phyloP scores from a whole-genome alignment of 2,113 vertebrate species.

The Mobula birostris region DNA sequence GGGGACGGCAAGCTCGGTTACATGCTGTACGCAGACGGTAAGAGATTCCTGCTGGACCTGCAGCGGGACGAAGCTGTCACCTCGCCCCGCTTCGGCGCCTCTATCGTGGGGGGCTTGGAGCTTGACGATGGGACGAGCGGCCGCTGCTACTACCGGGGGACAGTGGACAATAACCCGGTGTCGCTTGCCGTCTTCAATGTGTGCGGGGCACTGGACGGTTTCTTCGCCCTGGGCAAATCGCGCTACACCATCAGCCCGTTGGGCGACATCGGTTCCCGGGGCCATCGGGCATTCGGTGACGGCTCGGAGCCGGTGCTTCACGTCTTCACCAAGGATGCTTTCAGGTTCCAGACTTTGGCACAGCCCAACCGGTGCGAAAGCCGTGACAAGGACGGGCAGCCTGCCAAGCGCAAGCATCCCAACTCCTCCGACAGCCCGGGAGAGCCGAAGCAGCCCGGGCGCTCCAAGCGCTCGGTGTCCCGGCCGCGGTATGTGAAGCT shows the following conservation, averaged over 20 bases:
- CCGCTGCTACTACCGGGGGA: conserved; percentile 77
- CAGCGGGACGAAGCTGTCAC: conserved; percentile 67
- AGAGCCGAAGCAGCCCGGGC: conserved; percentile 7
- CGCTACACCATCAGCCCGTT: conserved; percentile 74
- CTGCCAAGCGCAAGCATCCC: conserved; percentile 25
- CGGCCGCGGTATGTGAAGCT: conserved; percentile 88
- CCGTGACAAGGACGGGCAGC: conserved; percentile 42
- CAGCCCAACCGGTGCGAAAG: conserved; percentile 55
- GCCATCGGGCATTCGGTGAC: conserved; percentile 55
- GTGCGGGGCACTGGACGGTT: conserved; percentile 78
- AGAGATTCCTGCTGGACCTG: conserved; percentile 80
- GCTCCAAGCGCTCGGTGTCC: conserved; percentile 69
- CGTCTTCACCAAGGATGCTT: conserved; percentile 68
- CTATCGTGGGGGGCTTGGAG: conserved; percentile 48
- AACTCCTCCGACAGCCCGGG: conserved; percentile 39
- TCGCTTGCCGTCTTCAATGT: conserved; percentile 81
- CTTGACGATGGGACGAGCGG: conserved; percentile 45
- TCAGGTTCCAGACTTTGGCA: conserved; percentile 70
- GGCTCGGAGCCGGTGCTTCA: conserved; percentile 61
- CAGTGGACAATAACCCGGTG: conserved; percentile 74
- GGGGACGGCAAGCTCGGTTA: conserved; percentile 82
- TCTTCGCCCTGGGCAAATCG: conserved; percentile 72
- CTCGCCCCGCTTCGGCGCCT: conserved; percentile 52
- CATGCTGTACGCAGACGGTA: conserved; percentile 67
- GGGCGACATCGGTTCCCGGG: conserved; percentile 44